phyloP scores from a whole-genome alignment of 2,888 invertebrate genomes.

The Euplexia lucipara region DNA sequence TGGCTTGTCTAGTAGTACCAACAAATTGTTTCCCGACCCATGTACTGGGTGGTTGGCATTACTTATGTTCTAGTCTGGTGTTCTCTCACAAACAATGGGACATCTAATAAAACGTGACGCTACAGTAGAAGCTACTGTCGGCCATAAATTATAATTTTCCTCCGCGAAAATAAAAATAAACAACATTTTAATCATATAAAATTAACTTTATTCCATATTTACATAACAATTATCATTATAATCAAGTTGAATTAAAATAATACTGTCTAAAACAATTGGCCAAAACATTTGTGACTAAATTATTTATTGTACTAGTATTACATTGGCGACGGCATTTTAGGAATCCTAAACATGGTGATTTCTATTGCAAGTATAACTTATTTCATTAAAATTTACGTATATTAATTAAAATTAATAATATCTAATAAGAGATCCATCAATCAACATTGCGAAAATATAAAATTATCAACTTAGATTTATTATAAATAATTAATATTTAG shows the following conservation, averaged over 20 bases:
- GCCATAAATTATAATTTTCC: no score
- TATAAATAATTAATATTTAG: slow-evolving; percentile 5
- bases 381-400: slow-evolving; percentile 47
- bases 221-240: slow-evolving; percentile 51
- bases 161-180: background rate
- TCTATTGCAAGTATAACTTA: slow-evolving; percentile 38
- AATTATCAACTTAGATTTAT: slow-evolving; percentile 25
- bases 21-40: no score
- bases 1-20: no score
- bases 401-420: slow-evolving; percentile 55
- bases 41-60: no score
- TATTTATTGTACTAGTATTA: slow-evolving; percentile 61
- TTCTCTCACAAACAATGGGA: no score
- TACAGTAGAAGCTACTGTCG: no score
- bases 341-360: slow-evolving; percentile 44
- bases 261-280: slow-evolving; percentile 63
- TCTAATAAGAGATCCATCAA: slow-evolving; percentile 64
- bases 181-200: slow-evolving; percentile 53
- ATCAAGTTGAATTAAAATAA: slow-evolving; percentile 58
- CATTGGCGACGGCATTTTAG: slow-evolving; percentile 40
- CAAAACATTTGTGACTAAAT: slow-evolving; percentile 54
- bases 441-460: slow-evolving; percentile 54
- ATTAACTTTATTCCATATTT: slow-evolving; percentile 54
- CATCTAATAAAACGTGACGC: no score
- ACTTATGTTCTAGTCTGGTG: no score